Conservation (phyloP, 2,797 vertebrate genomes). For the Karalla daura region DNA sequence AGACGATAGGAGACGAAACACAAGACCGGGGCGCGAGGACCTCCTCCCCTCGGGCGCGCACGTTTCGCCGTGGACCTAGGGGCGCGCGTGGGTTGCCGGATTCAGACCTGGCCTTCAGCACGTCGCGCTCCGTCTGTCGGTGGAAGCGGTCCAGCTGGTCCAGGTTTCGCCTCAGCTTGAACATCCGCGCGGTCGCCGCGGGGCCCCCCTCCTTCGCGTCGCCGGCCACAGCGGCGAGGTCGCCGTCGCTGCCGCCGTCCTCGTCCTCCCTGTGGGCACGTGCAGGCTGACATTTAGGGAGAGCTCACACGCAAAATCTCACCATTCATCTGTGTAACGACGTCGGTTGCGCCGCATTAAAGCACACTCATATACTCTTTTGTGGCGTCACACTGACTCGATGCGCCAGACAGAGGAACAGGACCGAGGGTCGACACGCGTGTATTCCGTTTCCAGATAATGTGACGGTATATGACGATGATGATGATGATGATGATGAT, state of each 20-base stretch:
- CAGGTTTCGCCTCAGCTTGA: constrained; percentile 80
- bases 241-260: constrained; percentile 12
- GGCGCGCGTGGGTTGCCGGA: constrained; percentile 38
- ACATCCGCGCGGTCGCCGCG: constrained; percentile 69
- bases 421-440: neutral
- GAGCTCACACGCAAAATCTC: constrained; percentile 10
- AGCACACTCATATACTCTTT: neutral
- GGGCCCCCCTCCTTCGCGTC: constrained; percentile 32
- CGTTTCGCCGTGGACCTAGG: constrained; percentile 36
- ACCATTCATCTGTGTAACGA: neutral
- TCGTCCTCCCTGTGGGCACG: constrained; percentile 71
- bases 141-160: constrained; percentile 78
- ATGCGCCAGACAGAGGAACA: neutral
- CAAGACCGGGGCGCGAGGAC: too few relatives aligned
- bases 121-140: constrained; percentile 80
- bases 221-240: neutral
- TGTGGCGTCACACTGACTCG: neutral
- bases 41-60: too few relatives aligned
- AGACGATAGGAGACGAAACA: too few relatives aligned
- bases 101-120: constrained; percentile 85
- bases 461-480: too few relatives aligned
- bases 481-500: too few relatives aligned
- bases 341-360: too few relatives aligned
- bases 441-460: neutral
- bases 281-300: constrained; percentile 29